phyloP scores from a whole-genome alignment of 1,140 invertebrate genomes.

The Dolichoris vasculosae region DNA sequence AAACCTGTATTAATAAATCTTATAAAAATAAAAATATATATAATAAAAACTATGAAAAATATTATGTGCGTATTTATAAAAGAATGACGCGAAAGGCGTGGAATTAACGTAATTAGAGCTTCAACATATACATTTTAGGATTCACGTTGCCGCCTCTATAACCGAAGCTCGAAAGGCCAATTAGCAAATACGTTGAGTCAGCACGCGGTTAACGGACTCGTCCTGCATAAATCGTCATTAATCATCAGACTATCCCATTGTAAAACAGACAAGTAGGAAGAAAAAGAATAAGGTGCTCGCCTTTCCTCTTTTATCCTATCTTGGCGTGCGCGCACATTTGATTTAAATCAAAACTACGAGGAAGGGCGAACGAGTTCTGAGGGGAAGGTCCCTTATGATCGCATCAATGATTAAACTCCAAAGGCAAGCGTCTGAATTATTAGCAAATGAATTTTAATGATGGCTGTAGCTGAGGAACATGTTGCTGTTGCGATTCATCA shows the following conservation, averaged over 20 bases:
- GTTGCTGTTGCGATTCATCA: constrained; percentile 14
- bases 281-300: background rate
- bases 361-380: constrained; percentile 22
- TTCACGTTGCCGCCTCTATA: too few relatives aligned
- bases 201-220: background rate
- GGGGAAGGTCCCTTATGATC: background rate
- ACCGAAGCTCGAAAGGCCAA: constrained; percentile 39
- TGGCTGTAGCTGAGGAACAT: background rate
- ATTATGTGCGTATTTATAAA: background rate
- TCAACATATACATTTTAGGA: background rate
- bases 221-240: constrained; percentile 28
- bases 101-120: constrained; percentile 44
- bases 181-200: constrained; percentile 49
- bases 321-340: background rate
- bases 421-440: constrained; percentile 17
- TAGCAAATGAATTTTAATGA: constrained; percentile 51
- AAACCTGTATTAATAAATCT: too few relatives aligned
- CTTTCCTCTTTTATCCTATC: background rate
- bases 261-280: background rate
- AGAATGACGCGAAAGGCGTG: background rate
- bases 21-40: too few relatives aligned
- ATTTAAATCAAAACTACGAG: constrained; percentile 31
- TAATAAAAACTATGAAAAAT: too few relatives aligned
- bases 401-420: constrained; percentile 9
- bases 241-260: constrained; percentile 35